These are phyloP conservation scores for Syngnathus typhle DNA, from an alignment of 2,113 vertebrate genomes.

Conservation along the genomic window DNA sequence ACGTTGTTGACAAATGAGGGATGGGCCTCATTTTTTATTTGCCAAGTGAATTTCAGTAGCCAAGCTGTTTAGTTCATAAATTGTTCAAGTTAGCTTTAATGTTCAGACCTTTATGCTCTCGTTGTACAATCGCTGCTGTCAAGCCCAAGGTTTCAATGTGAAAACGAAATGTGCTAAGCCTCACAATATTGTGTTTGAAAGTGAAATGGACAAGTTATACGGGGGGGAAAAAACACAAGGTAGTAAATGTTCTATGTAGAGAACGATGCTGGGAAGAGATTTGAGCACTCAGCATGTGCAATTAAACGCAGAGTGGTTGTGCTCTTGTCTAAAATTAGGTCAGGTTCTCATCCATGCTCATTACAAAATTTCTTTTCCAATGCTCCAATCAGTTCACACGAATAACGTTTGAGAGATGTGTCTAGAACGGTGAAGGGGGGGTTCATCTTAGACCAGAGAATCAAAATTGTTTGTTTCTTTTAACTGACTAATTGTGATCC, in stretches of 20 bases:
- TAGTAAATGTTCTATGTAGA: neutral
- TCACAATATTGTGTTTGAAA: too few species aligned
- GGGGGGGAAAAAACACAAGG: neutral
- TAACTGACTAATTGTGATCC: constrained; percentile 38
- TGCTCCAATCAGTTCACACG: neutral
- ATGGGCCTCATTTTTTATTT: too few species aligned
- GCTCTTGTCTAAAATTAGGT: constrained; percentile 52
- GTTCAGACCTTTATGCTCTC: too few species aligned
- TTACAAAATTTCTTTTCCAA: constrained; percentile 25
- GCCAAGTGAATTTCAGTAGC: too few species aligned
- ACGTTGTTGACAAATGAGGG: neutral
- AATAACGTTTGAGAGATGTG: neutral
- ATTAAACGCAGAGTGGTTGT: neutral
- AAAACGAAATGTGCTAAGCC: too few species aligned
- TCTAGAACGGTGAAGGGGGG: constrained; percentile 7
- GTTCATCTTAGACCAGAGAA: constrained; percentile 29
- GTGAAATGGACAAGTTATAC: neutral
- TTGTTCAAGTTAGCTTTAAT: too few species aligned
- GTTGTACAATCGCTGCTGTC: too few species aligned
- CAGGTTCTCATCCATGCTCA: constrained; percentile 47
- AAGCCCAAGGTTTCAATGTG: too few species aligned
- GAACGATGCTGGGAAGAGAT: constrained; percentile 16
- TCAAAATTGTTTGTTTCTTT: constrained; percentile 49
- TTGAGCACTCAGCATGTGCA: constrained; percentile 39
- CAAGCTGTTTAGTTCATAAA: too few species aligned